Percentiles rank a stretch among this genome's conserved stretches.
Evolutionary conservation across 2,888 invertebrate genomes (phyloP).

Genomic region (Drosophila subsilvestris): DNA sequence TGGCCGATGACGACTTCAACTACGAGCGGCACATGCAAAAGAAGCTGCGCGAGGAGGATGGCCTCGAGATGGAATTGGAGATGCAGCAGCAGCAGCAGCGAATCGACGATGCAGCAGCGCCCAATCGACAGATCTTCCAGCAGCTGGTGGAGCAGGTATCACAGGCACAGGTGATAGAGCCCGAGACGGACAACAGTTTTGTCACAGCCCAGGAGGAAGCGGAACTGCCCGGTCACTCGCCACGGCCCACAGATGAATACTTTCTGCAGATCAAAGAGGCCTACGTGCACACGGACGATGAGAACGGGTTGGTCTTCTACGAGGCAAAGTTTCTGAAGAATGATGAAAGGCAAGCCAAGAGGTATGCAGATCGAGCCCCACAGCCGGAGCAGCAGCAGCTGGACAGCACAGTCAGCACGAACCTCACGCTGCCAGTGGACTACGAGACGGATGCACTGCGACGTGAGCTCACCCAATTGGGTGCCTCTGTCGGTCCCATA

Average conservation of each 20-base stretch:
- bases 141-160: slow-evolving; percentile 68
- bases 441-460: slow-evolving; percentile 89
- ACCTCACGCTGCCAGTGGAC: slow-evolving; percentile 86
- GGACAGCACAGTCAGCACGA: slow-evolving; percentile 84
- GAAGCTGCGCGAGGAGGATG: slow-evolving; percentile 28
- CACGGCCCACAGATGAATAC: slow-evolving; percentile 68
- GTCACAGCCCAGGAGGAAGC: slow-evolving; percentile 49
- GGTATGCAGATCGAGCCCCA: not conserved
- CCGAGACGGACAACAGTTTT: slow-evolving; percentile 37
- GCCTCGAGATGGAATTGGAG: slow-evolving; percentile 22
- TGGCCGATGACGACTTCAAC: slow-evolving; percentile 77
- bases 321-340: slow-evolving; percentile 83
- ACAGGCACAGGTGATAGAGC: slow-evolving; percentile 63
- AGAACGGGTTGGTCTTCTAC: slow-evolving; percentile 88
- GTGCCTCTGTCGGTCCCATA: slow-evolving; percentile 92
- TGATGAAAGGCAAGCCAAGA: slow-evolving; percentile 40
- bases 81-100: slow-evolving; percentile 1
- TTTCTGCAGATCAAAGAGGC: slow-evolving; percentile 87
- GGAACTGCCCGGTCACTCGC: slow-evolving; percentile 11
- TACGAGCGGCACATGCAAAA: slow-evolving; percentile 66
- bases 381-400: slow-evolving; percentile 9
- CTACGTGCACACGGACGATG: slow-evolving; percentile 90
- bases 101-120: slow-evolving; percentile 22
- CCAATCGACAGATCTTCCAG: slow-evolving; percentile 59
- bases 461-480: slow-evolving; percentile 87